Evolutionary conservation across 2,797 vertebrate genomes (phyloP).

Genomic region (Pangasius djambal): DNA sequence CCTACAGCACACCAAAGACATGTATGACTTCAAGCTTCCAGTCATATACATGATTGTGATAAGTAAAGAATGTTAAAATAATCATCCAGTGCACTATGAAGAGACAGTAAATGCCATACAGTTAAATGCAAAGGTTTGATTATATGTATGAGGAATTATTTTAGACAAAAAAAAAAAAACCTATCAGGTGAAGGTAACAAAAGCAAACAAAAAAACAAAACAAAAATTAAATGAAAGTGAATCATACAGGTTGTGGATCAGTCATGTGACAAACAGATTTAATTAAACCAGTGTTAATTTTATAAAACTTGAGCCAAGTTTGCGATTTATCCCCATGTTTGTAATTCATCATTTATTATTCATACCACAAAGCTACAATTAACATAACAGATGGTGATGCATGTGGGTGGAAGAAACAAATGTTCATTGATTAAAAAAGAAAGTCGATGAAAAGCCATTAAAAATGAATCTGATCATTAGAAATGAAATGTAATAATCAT

Average conservation of each 20-base stretch:
- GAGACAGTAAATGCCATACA: not conserved
- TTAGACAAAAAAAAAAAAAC: conserved; percentile 8
- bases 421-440: conserved; percentile 32
- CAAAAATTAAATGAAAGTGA: not conserved
- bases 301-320: conserved; percentile 8
- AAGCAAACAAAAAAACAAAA: not conserved
- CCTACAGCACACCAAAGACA: not conserved
- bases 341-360: conserved; percentile 19
- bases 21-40: not conserved
- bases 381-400: conserved; percentile 21
- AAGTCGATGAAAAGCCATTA: conserved; percentile 22
- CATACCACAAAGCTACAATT: conserved; percentile 29
- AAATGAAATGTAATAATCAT: conserved; percentile 20
- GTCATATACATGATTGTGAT: not conserved
- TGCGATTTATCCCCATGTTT: conserved; percentile 7
- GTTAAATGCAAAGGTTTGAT: not conserved
- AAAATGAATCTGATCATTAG: conserved; percentile 24
- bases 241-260: not conserved
- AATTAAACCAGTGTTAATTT: not conserved
- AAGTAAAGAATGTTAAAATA: not conserved
- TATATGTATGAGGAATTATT: not conserved
- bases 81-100: not conserved
- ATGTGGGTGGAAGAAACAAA: conserved; percentile 27
- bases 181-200: not conserved
- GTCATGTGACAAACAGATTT: not conserved